These are phyloP conservation scores for Panagrolaimus sp. DNA, from an alignment of 1,140 invertebrate genomes.

Conservation along the genomic window DNA sequence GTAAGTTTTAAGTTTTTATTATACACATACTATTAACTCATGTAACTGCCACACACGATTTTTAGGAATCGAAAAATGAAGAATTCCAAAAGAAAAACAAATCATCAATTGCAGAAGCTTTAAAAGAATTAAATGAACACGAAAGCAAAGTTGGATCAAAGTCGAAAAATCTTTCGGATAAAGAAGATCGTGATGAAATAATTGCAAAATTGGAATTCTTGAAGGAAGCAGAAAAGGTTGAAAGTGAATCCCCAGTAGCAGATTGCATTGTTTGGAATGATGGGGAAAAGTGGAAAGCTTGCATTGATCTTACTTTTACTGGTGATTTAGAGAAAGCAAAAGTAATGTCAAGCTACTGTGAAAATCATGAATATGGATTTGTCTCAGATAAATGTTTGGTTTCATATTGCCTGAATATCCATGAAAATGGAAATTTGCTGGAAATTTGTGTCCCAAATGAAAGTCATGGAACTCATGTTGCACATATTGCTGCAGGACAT, in stretches of 20 bases:
- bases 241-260: constrained; percentile 77
- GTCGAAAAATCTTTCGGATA: constrained; percentile 61
- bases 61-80: too few species aligned
- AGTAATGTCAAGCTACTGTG: constrained; percentile 75
- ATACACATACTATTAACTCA: too few species aligned
- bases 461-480: constrained; percentile 88
- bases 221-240: constrained; percentile 74
- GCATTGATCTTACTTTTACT: constrained; percentile 75
- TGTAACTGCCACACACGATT: too few species aligned
- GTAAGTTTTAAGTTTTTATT: constrained; percentile 19
- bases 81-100: constrained; percentile 64
- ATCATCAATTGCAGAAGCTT: constrained; percentile 58
- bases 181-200: constrained; percentile 80
- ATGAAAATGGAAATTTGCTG: constrained; percentile 79
- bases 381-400: constrained; percentile 67
- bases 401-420: constrained; percentile 82
- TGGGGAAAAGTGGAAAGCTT: constrained; percentile 69
- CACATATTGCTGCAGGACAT: constrained; percentile 82
- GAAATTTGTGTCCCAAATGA: constrained; percentile 73
- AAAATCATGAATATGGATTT: constrained; percentile 72
- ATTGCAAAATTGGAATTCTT: constrained; percentile 78
- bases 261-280: constrained; percentile 87
- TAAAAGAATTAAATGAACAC: constrained; percentile 29
- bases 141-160: too few species aligned
- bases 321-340: constrained; percentile 72